Percentiles rank a stretch among this genome's conserved stretches.
Evolutionary conservation across 2,888 invertebrate genomes (phyloP).

Genomic region (Andrena marginata): DNA sequence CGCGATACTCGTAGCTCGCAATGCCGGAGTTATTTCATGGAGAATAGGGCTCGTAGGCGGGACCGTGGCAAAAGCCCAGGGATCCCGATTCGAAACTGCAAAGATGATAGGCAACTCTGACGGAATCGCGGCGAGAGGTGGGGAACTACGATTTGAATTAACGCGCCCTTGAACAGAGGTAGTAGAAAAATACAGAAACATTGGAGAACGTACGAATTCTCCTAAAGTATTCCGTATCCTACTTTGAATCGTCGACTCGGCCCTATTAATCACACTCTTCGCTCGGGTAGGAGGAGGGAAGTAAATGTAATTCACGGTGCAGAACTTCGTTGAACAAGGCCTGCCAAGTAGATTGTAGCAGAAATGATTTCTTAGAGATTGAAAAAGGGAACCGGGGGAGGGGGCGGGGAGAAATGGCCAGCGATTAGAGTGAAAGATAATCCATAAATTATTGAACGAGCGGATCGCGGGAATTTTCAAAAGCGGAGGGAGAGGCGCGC

Average conservation of each 20-base stretch:
- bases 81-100: too few relatives aligned
- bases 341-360: conserved; percentile 21
- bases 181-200: too few relatives aligned
- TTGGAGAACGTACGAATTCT: too few relatives aligned
- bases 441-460: conserved; percentile 46
- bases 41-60: too few relatives aligned
- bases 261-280: conserved; percentile 4
- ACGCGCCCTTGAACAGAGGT: too few relatives aligned
- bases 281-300: background rate
- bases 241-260: background rate
- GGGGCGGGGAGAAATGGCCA: conserved; percentile 6
- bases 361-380: conserved; percentile 4
- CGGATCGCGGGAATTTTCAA: conserved; percentile 33
- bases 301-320: background rate
- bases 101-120: too few relatives aligned
- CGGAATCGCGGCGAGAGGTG: too few relatives aligned
- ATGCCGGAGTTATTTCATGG: background rate
- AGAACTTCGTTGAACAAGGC: conserved; percentile 16
- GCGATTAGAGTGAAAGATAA: conserved; percentile 34
- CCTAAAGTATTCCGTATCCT: background rate
- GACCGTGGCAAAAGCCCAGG: too few relatives aligned
- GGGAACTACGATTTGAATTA: too few relatives aligned
- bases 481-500: conserved; percentile 8
- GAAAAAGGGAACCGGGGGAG: background rate
- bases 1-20: background rate